phyloP scores from a whole-genome alignment of 2,113 vertebrate species.

The Aphelocoma coerulescens region DNA sequence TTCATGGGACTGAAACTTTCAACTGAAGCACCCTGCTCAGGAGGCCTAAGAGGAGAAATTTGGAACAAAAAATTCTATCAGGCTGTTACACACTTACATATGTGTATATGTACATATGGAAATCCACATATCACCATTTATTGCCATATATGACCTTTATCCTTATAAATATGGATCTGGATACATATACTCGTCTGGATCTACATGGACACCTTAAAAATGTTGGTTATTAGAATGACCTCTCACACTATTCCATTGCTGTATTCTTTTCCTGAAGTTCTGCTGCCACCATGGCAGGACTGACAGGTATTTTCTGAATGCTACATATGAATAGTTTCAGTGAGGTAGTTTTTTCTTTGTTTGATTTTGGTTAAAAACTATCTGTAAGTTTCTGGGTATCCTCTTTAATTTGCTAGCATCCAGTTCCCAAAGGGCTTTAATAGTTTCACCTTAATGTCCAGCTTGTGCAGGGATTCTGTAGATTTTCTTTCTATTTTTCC shows the following conservation, averaged over 20 bases:
- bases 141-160: background rate
- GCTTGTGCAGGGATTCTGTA: background rate
- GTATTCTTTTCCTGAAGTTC: slow-evolving; percentile 38
- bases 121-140: background rate
- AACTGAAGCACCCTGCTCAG: background rate
- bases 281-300: slow-evolving; percentile 4
- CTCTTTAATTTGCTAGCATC: background rate
- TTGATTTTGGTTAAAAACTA: slow-evolving; percentile 44
- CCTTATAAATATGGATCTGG: background rate
- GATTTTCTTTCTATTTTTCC: background rate
- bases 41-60: background rate
- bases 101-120: background rate
- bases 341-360: slow-evolving; percentile 7
- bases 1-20: background rate
- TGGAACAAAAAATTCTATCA: background rate
- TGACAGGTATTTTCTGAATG: slow-evolving; percentile 12
- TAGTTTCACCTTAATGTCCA: background rate
- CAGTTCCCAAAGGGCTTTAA: background rate
- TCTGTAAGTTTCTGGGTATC: background rate
- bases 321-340: background rate
- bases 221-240: slow-evolving; percentile 13
- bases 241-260: background rate
- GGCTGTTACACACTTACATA: background rate
- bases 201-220: background rate
- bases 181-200: background rate